Percentiles rank a stretch among this genome's conserved stretches.
These are phyloP conservation scores for Paragorgia papillata DNA, from an alignment of 92 coral and sea anemone genomes.

Conservation along the genomic window DNA sequence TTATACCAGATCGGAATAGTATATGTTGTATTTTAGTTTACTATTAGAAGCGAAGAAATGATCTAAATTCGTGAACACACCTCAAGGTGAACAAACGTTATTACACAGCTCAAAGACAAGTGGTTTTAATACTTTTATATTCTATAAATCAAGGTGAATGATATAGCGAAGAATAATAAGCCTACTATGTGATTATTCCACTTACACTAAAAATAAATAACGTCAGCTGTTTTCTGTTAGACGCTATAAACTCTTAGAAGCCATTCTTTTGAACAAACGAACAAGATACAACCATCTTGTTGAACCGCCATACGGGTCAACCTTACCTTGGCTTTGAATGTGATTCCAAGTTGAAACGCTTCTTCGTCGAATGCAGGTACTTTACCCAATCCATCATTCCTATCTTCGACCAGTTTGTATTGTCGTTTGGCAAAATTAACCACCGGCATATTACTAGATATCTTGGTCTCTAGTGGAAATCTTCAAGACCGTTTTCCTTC, in stretches of 20 bases:
- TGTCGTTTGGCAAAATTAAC: slow-evolving; percentile 20
- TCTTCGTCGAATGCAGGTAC: slow-evolving; percentile 87
- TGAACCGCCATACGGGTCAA: too few species aligned
- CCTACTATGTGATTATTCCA: neutral
- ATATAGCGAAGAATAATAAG: neutral
- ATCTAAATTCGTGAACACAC: too few species aligned
- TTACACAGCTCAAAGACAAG: too few species aligned
- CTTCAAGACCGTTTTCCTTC: neutral
- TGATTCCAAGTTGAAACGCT: slow-evolving; percentile 93
- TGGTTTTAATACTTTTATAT: neutral
- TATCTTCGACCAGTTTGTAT: slow-evolving; percentile 92
- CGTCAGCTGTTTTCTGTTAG: too few species aligned
- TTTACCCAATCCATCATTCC: slow-evolving; percentile 72
- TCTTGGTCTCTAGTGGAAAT: neutral
- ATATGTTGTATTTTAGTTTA: too few species aligned
- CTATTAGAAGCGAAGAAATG: too few species aligned
- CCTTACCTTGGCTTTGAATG: slow-evolving; percentile 95
- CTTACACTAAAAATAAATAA: too few species aligned
- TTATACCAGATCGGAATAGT: too few species aligned
- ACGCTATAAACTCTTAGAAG: too few species aligned
- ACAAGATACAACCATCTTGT: too few species aligned
- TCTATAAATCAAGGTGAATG: neutral
- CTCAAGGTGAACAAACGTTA: too few species aligned
- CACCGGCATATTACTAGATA: slow-evolving; percentile 19
- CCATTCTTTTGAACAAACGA: too few species aligned